Evolutionary conservation across 2,113 vertebrate species (phyloP).

Genomic region (Lagenorhynchus albirostris): DNA sequence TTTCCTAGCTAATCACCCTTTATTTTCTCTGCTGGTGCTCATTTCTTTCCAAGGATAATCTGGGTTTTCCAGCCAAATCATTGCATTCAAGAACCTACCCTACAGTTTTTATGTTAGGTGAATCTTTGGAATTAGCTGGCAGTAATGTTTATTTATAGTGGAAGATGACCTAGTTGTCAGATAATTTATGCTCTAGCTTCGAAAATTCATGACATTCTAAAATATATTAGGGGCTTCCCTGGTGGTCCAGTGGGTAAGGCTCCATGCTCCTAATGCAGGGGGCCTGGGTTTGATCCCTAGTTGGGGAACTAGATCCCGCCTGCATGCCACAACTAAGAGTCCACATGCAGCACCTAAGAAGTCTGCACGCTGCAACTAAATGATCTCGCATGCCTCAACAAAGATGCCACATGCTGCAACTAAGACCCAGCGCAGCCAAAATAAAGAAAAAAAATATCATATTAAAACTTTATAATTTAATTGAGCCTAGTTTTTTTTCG

Average conservation of each 20-base stretch:
- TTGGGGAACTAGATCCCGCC: too few species aligned
- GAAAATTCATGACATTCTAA: background rate
- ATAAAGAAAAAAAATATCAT: background rate
- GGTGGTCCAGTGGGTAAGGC: too few species aligned
- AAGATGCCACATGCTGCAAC: too few species aligned
- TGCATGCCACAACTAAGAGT: too few species aligned
- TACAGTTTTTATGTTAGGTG: background rate
- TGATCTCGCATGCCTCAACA: too few species aligned
- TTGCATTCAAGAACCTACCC: background rate
- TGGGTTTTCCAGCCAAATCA: background rate
- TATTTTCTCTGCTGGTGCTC: background rate
- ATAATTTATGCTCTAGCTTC: background rate
- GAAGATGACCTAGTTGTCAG: background rate
- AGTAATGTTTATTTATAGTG: background rate
- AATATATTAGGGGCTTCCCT: background rate
- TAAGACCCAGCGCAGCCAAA: too few species aligned
- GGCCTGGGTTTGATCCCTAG: too few species aligned
- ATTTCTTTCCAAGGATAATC: background rate
- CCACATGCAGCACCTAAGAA: too few species aligned
- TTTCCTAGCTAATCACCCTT: background rate
- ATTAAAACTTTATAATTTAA: background rate
- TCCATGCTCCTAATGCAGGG: too few species aligned
- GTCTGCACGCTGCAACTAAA: too few species aligned
- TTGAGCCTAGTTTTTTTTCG: background rate
- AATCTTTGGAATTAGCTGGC: background rate